Base-by-base conservation (phyloP, 2,797 vertebrate species). In the Lagorchestes hirsutus region DNA sequence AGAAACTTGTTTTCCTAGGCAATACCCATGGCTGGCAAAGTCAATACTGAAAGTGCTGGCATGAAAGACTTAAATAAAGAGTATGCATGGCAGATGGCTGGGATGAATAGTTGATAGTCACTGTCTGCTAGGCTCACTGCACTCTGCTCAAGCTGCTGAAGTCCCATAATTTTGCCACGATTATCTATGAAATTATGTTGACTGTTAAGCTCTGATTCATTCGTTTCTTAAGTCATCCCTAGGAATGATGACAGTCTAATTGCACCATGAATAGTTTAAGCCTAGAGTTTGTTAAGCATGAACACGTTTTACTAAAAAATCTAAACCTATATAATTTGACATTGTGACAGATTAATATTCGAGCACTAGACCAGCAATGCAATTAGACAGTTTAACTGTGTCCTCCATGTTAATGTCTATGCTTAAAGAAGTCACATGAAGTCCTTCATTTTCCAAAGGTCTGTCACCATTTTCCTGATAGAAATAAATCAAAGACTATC, bases 341-440 rank as follows among this genome's bases (percentile, higher is more conserved):
- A 98, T 95, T 98, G 97, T 98, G 98, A 98, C 97, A 98, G 98
- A 98, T 98, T 98, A 98, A 98, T 98, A 97, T 95, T 98, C 97
- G 97, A 97, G 93, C 96, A 97, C 98, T 98, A 98, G 97, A 98
- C 97, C 97, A 97, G 96, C 96, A 97, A 97, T 97, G 97, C 97
- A 98, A 98, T 98, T 98, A 98, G 98, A 97, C 50, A 55, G 96
- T 92, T 98, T 98, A 98, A 98, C 98, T 98, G 95, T 98, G 98
- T 97, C 97, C 98, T 98, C 97, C 96, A 97, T 98, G 91, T 97
- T 98, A 98, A 98, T 98, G 97, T 98, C 97, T 98, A 3, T 92
- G 97, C 97, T 98, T 98, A 96, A 98, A 98, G 96, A 98, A 98
- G 91, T 97, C 97, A 97, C 91, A 96, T 92, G 97, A 97, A 98